phyloP scores from a whole-genome alignment of 2,888 invertebrate species.

The Papilio elwesi region DNA sequence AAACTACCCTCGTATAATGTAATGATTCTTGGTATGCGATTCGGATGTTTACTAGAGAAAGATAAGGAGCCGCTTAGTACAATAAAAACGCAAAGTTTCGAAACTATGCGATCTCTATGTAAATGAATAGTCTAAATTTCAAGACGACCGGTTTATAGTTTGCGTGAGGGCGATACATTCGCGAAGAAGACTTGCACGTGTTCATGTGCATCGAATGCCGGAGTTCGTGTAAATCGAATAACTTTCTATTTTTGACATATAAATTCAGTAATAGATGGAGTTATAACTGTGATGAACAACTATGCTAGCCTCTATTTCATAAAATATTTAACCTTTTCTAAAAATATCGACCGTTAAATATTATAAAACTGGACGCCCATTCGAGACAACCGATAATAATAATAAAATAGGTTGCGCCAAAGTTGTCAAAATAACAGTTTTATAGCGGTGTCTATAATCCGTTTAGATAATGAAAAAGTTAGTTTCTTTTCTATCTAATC shows the following conservation, averaged over 20 bases:
- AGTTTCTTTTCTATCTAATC: background rate
- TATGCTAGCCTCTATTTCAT: no score
- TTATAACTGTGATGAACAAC: no score
- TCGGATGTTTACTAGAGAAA: background rate
- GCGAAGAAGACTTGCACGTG: constrained; percentile 51
- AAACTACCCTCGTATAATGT: constrained; percentile 1
- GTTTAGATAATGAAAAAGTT: background rate
- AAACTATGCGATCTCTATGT: constrained; percentile 12
- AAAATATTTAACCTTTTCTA: no score
- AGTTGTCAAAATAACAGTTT: background rate
- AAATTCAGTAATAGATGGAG: constrained; percentile 23
- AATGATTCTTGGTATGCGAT: constrained; percentile 23
- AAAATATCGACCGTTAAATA: no score
- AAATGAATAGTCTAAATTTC: constrained; percentile 20
- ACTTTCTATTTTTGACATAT: constrained; percentile 65
- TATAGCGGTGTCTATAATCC: no score
- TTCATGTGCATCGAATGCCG: constrained; percentile 55
- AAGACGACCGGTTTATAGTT: constrained; percentile 34
- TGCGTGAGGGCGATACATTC: constrained; percentile 48
- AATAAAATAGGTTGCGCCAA: background rate
- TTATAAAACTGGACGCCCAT: background rate
- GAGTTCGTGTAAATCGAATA: constrained; percentile 55
- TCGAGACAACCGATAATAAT: background rate
- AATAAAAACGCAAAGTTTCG: constrained; percentile 10
- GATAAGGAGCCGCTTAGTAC: background rate